Evolutionary conservation across 2,797 vertebrate species (phyloP).

Genomic region (Bradypodion pumilum): DNA sequence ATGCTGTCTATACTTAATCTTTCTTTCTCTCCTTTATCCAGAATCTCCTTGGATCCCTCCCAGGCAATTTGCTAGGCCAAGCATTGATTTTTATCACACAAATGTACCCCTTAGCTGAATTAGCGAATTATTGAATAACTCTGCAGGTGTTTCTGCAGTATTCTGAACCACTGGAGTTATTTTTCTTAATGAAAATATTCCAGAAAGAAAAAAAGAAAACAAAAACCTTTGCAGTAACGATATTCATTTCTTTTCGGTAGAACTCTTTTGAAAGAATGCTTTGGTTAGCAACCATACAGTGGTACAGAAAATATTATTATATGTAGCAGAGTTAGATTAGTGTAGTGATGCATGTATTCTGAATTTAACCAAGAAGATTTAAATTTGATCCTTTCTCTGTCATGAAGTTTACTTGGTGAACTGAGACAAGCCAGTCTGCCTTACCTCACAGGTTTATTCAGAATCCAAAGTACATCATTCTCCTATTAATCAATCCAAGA

Average conservation of each 20-base stretch:
- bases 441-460: neutral
- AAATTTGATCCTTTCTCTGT: neutral
- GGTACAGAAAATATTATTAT: accelerated
- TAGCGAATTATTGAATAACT: slow-evolving; percentile 77
- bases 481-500: neutral
- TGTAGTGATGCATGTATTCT: neutral
- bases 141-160: slow-evolving; percentile 51
- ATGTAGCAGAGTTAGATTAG: neutral
- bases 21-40: slow-evolving; percentile 78
- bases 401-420: neutral
- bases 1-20: slow-evolving; percentile 81
- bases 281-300: neutral
- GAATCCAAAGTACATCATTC: neutral
- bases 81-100: slow-evolving; percentile 85
- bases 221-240: neutral
- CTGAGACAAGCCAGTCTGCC: neutral
- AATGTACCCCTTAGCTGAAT: slow-evolving; percentile 77
- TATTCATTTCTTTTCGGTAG: slow-evolving; percentile 31
- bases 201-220: neutral
- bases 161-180: slow-evolving; percentile 45
- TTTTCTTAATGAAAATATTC: slow-evolving; percentile 39
- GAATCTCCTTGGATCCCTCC: slow-evolving; percentile 80
- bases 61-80: slow-evolving; percentile 83
- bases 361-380: neutral
- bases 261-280: neutral